Evolutionary conservation across 2,113 vertebrate species (phyloP), one percentile per base, ranked within the genome.

Genomic region (Hylia prasina): DNA sequence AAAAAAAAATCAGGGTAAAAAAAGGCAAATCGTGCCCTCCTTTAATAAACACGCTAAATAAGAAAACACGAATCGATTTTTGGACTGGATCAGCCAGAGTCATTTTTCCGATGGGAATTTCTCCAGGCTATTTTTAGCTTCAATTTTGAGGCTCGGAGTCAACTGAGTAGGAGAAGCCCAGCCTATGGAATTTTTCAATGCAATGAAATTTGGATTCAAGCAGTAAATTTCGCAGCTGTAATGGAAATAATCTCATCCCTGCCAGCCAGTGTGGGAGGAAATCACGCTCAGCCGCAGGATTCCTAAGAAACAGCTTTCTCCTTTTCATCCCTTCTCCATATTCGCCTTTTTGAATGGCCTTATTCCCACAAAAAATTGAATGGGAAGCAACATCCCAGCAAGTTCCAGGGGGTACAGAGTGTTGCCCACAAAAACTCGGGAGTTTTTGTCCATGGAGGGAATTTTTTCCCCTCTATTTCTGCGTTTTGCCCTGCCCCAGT

Each of bases 341-440:
- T 75, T 89, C 0, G 0, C 27, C n/a, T 69, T 35, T 91, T 72
- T 21, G 11, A 86, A 70, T 35, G 42, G 23, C 0, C 0, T 82
- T 56, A 45, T 45, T 53, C 65, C 73, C 25, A 27, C 20, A 40
- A 79, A 20, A 42, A 64, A 6, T 31, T 72, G 3, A 10, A 50
- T 39, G 23, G 31, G 58, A 82, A 94, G 57, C 2, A 82, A 33
- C 8, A 65, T 7, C 39, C 42, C 47, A 45, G 50, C 2, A 28
- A 89, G 37, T 69, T 60, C 48, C 50, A 20, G 15, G 18, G 16
- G 12, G 24, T 60, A 7, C 30, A 54, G 64, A 89, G 39, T 2
- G 21, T 44, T 64, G 20, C 7, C 39, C 65, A 75, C 2, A 0
- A 75, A 90, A 94, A 27, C 1, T 27, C 0, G 0, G 20, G n/a